These are phyloP conservation scores for Leptinotarsa haldemani DNA, from an alignment of 2,888 invertebrate genomes.

Conservation along the genomic window DNA sequence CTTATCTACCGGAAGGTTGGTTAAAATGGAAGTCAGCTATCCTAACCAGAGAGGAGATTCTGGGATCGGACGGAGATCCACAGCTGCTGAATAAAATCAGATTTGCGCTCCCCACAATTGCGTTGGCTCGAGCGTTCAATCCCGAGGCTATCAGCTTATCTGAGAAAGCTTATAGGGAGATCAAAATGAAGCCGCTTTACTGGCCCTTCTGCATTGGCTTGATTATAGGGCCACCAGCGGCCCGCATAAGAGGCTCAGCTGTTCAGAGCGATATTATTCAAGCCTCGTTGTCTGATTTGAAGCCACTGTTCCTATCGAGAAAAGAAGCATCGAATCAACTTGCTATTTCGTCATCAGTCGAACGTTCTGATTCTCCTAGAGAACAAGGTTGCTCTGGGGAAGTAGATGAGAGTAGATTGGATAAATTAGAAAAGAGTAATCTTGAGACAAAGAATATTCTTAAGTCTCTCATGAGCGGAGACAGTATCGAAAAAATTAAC, in stretches of 20 bases:
- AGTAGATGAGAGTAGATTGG: conserved; percentile 20
- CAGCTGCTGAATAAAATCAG: conserved; percentile 49
- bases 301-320: conserved; percentile 38
- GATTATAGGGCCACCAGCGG: conserved; percentile 43
- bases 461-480: too few relatives aligned
- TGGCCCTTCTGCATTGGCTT: conserved; percentile 50
- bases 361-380: conserved; percentile 6
- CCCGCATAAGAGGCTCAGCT: conserved; percentile 45
- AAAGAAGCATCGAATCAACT: conserved; percentile 37
- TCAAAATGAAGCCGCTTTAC: conserved; percentile 46
- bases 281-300: conserved; percentile 42
- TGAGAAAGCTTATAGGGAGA: conserved; percentile 45
- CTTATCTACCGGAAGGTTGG: conserved; percentile 41
- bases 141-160: too few relatives aligned
- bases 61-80: conserved; percentile 40
- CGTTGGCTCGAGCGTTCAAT: conserved; percentile 44
- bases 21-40: conserved; percentile 33
- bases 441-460: conserved; percentile 24
- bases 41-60: conserved; percentile 37
- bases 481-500: too few relatives aligned
- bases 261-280: conserved; percentile 40
- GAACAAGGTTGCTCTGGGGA: background rate
- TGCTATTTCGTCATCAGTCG: conserved; percentile 11
- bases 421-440: conserved; percentile 30
- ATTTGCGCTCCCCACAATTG: conserved; percentile 47